These are phyloP conservation scores for Symphodus melops DNA, from an alignment of 2,113 vertebrate genomes.

Conservation along the genomic window DNA sequence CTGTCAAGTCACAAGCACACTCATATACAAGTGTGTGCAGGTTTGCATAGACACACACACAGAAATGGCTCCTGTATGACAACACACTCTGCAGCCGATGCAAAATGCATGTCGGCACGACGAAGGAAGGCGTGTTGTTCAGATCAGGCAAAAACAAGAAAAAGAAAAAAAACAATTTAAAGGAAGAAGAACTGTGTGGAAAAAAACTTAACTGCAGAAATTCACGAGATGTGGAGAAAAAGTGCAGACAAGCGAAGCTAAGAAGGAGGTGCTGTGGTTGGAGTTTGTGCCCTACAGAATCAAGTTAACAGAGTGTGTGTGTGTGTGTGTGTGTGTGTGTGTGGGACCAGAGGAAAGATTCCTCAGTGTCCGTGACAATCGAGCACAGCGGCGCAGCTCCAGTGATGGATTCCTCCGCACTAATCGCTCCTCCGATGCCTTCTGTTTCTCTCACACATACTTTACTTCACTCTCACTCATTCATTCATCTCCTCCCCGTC, in stretches of 20 bases:
- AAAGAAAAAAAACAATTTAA: no score
- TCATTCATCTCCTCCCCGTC: constrained; percentile 54
- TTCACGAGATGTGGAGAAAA: neutral
- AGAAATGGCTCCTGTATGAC: neutral
- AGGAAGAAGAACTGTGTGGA: neutral
- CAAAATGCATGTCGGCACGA: constrained; percentile 63
- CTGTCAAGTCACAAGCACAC: constrained; percentile 33
- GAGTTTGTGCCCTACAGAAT: constrained; percentile 32
- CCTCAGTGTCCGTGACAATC: constrained; percentile 71
- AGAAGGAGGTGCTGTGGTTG: constrained; percentile 31
- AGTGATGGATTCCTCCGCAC: constrained; percentile 78
- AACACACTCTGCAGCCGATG: constrained; percentile 29
- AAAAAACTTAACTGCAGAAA: neutral
- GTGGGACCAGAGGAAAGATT: constrained; percentile 72
- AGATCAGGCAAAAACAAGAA: neutral
- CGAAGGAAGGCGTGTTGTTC: constrained; percentile 35
- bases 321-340: constrained; percentile 40
- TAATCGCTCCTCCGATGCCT: constrained; percentile 79
- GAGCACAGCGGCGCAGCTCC: constrained; percentile 68
- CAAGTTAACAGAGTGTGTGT: constrained; percentile 40
- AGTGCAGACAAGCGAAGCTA: constrained; percentile 24
- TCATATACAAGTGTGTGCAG: constrained; percentile 5
- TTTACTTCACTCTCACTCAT: constrained; percentile 71
- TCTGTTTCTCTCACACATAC: constrained; percentile 74
- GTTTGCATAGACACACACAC: constrained; percentile 12